Percentiles rank a stretch among this genome's conserved stretches.
Conservation (phyloP, 1,140 invertebrate species). For the Cecropterus lyciades region DNA sequence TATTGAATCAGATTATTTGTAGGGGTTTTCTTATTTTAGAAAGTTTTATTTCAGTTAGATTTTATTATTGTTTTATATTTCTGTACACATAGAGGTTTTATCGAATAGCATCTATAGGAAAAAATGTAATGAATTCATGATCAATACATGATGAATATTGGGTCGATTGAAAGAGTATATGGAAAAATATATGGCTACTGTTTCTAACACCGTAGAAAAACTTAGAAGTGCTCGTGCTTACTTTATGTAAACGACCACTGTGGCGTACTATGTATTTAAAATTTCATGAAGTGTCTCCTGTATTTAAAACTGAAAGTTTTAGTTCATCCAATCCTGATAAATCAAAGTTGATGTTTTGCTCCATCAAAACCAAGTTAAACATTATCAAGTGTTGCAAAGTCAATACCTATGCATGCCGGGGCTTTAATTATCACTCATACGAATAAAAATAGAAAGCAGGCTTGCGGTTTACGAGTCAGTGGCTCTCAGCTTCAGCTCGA, state of each 20-base stretch:
- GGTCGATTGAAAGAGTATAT: too few species aligned
- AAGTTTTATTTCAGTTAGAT: background rate
- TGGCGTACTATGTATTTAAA: too few species aligned
- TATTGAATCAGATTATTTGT: constrained; percentile 24
- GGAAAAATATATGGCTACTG: too few species aligned
- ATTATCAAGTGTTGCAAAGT: constrained; percentile 4
- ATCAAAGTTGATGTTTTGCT: background rate
- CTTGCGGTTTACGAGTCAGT: constrained; percentile 16
- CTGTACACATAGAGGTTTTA: background rate
- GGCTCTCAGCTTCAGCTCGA: constrained; percentile 15
- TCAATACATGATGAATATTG: too few species aligned
- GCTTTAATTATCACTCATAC: constrained; percentile 17
- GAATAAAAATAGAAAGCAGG: constrained; percentile 13
- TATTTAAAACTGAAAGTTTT: too few species aligned
- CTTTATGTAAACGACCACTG: too few species aligned
- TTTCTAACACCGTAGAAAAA: too few species aligned
- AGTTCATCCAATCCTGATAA: background rate
- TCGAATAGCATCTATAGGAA: too few species aligned
- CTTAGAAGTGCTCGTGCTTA: too few species aligned
- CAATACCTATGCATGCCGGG: background rate
- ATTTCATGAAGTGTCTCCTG: too few species aligned
- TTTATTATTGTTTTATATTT: too few species aligned
- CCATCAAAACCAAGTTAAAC: background rate
- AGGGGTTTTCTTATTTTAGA: constrained; percentile 4
- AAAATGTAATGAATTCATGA: too few species aligned